Evolutionary conservation across 2,797 vertebrate species (phyloP), one percentile per base, ranked within the genome.

Genomic region (Urocyon cinereoargenteus): DNA sequence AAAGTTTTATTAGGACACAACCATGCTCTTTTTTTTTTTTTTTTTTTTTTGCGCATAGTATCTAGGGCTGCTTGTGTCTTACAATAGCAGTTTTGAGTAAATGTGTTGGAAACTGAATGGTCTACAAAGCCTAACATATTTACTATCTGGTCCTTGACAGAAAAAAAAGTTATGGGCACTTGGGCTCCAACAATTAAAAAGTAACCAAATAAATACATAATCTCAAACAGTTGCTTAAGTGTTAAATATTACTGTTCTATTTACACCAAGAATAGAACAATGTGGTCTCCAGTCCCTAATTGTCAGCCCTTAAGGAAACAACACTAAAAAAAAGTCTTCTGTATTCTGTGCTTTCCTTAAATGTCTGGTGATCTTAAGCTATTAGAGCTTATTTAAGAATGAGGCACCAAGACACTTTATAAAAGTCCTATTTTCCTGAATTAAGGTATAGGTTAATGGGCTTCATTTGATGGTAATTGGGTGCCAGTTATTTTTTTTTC

Each of bases 51-150:
- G n/a, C 45, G 36, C 14, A 49, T 86, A 90, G n/a, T 14, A 19
- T 51, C 62, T 45, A 73, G 53, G 34, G 26, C 10, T 86, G 49
- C 68, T 93, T 73, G 73, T 62, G 22, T 55, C 53, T 53, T 64
- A 79, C 9, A 51, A 40, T 22, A 18, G 40, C 31, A 83, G 14
- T 82, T 13, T 51, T 31, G 45, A 96, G 36, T 22, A 61, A 14
- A n/a, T 26, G 3, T 66, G 28, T 72, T 40, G 40, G 28, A 86
- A 28, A 89, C 0, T 55, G 5, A 40, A 59, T 28, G 22, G 34
- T 28, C n/a, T 26, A n/a, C 12, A 93, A 94, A 94, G 28, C 19
- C 79, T 88, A 78, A 36, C 34, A 82, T 40, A 73, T 96, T 95
- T 89, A 83, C 45, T 87, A 3, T 66, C 12, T 73, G 26, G n/a